Evolutionary conservation across 2,888 invertebrate genomes (phyloP), one percentile per base, ranked within the genome.

Genomic region (Microplitis deprimator): DNA sequence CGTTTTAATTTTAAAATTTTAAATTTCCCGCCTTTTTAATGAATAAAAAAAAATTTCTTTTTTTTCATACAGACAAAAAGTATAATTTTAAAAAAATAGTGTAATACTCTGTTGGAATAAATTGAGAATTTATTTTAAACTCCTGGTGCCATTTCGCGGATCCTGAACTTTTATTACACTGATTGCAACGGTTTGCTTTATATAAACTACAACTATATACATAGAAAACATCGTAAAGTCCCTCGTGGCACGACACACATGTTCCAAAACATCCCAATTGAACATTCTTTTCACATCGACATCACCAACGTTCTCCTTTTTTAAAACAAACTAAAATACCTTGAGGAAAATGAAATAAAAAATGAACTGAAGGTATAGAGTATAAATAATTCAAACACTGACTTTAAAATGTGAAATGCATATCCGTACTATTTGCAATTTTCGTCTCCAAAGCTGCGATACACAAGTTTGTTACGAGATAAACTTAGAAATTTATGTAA

Each of bases 271-370:
- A 29, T 6, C 65, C 20, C 65, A 13, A 29, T 65, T 65, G 62
- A 62, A 62, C 65, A 38, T 65, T 65, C 38, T 65, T 65, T 65
- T 13, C 20, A 65, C 38, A 13, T 65, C 17, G 62, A 7, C 62
- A 62, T 62, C 16, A 29, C 29, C 4, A 20, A 20, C 29, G 3
- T 29, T 29, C 29, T 29, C 4, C 3, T 29, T 29, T 29, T 29
- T 29, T 4, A 29, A 29, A 29, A 29, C 29, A 29, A 29, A 62
- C 10, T 62, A 62, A 62, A 62, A 16, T 16, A 17, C 10, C 6
- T 62, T 62, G 16, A 16, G 16, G 29, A 29, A 29, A 29, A 29
- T 29, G 29, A 62, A 62, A 16, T 62, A 62, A 62, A 62, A 62
- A 29, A 29, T 29, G 29, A 29, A 29, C 29, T 29, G 0, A 4